A percentile compares a stretch with the other conserved stretches of the same genome.
Evolutionary conservation across 2,113 vertebrate genomes (phyloP).

Genomic region (Pseudolaguvia tuberculata): DNA sequence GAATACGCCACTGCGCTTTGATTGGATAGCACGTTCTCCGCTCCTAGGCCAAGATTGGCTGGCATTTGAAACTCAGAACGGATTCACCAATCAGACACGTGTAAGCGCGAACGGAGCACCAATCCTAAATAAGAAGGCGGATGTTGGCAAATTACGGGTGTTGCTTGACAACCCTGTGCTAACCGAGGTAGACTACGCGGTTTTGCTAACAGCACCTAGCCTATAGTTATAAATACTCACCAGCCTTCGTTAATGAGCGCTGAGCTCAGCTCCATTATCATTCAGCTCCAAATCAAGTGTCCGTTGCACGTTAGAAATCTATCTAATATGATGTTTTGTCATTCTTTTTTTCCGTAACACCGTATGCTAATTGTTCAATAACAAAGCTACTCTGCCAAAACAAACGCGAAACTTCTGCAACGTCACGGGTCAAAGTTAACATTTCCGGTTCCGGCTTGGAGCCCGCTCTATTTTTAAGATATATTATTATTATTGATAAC

Average conservation of each 20-base stretch:
- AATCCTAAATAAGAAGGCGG: not conserved
- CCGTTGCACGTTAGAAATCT: not conserved
- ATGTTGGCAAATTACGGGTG: conserved; percentile 15
- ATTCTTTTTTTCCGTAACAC: conserved; percentile 13
- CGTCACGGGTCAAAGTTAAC: conserved; percentile 50
- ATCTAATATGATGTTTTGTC: conserved; percentile 15
- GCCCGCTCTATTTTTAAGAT: not conserved
- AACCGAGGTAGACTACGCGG: conserved; percentile 36
- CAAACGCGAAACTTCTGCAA: conserved; percentile 43
- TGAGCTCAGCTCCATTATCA: conserved; percentile 65
- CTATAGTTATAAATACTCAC: conserved; percentile 60
- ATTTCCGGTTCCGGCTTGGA: not conserved
- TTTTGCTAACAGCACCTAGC: not conserved
- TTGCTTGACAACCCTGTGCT: conserved; percentile 42
- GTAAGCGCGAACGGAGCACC: not conserved
- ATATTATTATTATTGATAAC: no score
- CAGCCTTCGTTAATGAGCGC: conserved; percentile 71
- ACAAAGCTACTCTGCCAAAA: conserved; percentile 19
- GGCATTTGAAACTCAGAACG: no score
- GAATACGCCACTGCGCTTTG: not conserved
- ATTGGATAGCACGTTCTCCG: not conserved
- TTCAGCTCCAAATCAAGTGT: conserved; percentile 38
- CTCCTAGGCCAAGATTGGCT: not conserved
- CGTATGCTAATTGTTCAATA: conserved; percentile 1
- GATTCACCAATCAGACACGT: not conserved